A percentile compares a stretch with the other conserved stretches of the same genome.
These are phyloP conservation scores for Zaprionus ornatus DNA, from an alignment of 1,140 invertebrate species.

Conservation along the genomic window DNA sequence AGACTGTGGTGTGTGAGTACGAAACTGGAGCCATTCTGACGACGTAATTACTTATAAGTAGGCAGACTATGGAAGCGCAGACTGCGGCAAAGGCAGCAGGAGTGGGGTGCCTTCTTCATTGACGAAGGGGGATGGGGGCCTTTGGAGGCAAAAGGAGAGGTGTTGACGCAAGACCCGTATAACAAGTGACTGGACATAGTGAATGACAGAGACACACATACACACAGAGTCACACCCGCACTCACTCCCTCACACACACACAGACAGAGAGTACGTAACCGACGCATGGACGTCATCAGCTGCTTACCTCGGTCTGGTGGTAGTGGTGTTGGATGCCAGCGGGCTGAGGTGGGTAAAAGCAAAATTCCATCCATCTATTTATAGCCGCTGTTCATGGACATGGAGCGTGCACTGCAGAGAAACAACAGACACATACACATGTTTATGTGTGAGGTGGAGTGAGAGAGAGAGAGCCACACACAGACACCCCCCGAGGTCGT, in stretches of 20 bases:
- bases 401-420: conserved; percentile 66
- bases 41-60: conserved; percentile 75
- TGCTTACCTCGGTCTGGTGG: conserved; percentile 52
- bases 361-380: conserved; percentile 71
- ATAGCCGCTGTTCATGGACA: conserved; percentile 73
- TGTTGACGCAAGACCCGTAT: conserved; percentile 31
- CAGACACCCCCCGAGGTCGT: conserved; percentile 75
- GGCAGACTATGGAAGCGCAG: background rate
- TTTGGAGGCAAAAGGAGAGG: conserved; percentile 64
- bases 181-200: background rate
- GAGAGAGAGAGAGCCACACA: conserved; percentile 26
- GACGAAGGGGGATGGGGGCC: conserved; percentile 13
- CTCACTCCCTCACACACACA: conserved; percentile 2
- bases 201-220: conserved; percentile 5
- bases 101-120: conserved; percentile 50
- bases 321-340: conserved; percentile 9
- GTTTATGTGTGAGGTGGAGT: background rate
- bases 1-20: conserved; percentile 28
- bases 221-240: background rate
- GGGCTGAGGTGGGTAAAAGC: conserved; percentile 18
- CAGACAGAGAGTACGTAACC: conserved; percentile 54
- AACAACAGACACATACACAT: conserved; percentile 34
- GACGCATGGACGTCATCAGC: conserved; percentile 79
- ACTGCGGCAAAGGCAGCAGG: conserved; percentile 8
- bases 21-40: conserved; percentile 49